phyloP scores from a whole-genome alignment of 2,888 invertebrate species.

The Ernsta delagoae region DNA sequence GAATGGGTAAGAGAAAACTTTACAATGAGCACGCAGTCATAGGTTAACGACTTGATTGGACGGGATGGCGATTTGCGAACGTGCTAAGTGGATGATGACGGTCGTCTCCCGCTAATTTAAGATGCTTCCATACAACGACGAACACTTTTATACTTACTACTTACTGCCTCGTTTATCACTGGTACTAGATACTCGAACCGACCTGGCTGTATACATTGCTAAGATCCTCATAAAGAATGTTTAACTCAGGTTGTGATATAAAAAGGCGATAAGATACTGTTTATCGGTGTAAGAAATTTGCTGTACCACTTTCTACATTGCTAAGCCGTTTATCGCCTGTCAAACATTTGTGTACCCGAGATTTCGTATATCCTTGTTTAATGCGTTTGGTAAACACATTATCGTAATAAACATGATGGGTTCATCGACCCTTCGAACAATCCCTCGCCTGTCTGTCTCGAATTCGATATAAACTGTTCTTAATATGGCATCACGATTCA shows the following conservation, averaged over 20 bases:
- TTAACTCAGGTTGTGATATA: slow-evolving; percentile 9
- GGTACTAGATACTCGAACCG: slow-evolving; percentile 1
- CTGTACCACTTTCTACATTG: slow-evolving; percentile 63
- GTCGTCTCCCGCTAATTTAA: slow-evolving; percentile 50
- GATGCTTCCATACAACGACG: slow-evolving; percentile 27
- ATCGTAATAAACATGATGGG: slow-evolving; percentile 45
- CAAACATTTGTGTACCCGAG: slow-evolving; percentile 74
- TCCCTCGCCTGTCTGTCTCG: slow-evolving; percentile 36
- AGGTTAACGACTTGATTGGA: slow-evolving; percentile 80
- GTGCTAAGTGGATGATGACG: slow-evolving; percentile 80
- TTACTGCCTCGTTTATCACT: slow-evolving; percentile 12
- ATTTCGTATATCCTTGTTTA: slow-evolving; percentile 51
- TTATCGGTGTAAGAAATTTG: slow-evolving; percentile 57
- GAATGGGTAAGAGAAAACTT: slow-evolving; percentile 33
- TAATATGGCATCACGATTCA: slow-evolving; percentile 39
- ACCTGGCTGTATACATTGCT: background rate
- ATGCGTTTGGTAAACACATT: slow-evolving; percentile 48
- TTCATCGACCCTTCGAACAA: slow-evolving; percentile 45
- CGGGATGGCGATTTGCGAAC: slow-evolving; percentile 74
- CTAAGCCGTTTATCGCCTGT: slow-evolving; percentile 64
- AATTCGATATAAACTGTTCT: slow-evolving; percentile 30
- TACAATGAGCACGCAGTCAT: slow-evolving; percentile 47
- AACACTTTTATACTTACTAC: slow-evolving; percentile 24
- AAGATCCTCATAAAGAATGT: background rate
- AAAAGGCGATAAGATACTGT: slow-evolving; percentile 11